Evolutionary conservation across 2,888 invertebrate species (phyloP).

Genomic region (Cryptocheilus praepositus): DNA sequence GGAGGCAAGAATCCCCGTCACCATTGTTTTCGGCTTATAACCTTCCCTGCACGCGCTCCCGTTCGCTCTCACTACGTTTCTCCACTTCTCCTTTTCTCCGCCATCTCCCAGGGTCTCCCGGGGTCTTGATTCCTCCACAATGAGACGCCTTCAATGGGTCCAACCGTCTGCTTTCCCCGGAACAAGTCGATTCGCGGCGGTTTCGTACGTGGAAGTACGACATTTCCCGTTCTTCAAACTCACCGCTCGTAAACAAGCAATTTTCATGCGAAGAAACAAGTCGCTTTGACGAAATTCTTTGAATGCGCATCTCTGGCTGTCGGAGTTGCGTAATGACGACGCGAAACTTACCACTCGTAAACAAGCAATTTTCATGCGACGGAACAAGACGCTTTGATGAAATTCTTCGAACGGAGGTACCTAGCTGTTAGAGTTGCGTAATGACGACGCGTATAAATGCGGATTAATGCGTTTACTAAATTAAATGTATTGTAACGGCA

Average conservation of each 20-base stretch:
- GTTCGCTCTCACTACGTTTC: conserved; percentile 24
- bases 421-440: too few species aligned
- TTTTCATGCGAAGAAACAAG: too few species aligned
- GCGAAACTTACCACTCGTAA: background rate
- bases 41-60: conserved; percentile 17
- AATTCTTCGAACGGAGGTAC: too few species aligned
- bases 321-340: too few species aligned
- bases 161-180: conserved; percentile 32
- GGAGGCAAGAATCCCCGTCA: conserved; percentile 48
- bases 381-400: too few species aligned
- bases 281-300: too few species aligned
- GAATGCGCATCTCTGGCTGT: too few species aligned
- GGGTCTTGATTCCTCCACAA: conserved; percentile 46
- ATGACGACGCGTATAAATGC: too few species aligned
- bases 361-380: background rate
- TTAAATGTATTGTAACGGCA: too few species aligned
- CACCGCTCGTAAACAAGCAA: background rate
- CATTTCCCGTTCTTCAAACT: background rate
- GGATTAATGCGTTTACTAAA: too few species aligned
- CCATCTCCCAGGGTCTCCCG: conserved; percentile 20
- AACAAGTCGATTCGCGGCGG: conserved; percentile 7
- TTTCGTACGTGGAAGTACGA: background rate
- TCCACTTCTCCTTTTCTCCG: conserved; percentile 17
- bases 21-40: conserved; percentile 67
- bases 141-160: conserved; percentile 38